These are phyloP conservation scores for Nannoperca australis DNA, from an alignment of 2,797 vertebrate genomes.

Conservation along the genomic window DNA sequence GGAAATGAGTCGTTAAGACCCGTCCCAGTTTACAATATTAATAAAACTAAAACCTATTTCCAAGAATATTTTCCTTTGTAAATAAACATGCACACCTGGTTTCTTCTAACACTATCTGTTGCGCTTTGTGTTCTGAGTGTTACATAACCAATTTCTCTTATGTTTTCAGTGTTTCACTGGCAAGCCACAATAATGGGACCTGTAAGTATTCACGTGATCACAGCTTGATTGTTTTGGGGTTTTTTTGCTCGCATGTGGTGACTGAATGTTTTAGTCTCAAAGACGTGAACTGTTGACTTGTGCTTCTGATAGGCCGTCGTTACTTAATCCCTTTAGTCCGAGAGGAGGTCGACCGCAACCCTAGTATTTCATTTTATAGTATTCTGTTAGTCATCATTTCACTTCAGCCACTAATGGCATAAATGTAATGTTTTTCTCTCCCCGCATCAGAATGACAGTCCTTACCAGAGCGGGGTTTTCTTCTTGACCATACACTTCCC, in stretches of 20 bases:
- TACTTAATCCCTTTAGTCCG: not conserved
- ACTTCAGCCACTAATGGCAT: constrained; percentile 60
- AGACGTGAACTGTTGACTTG: not conserved
- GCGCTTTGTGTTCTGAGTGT: constrained; percentile 40
- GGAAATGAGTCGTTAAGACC: not conserved
- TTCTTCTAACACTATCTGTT: constrained; percentile 24
- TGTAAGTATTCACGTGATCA: constrained; percentile 78
- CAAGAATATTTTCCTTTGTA: constrained; percentile 14
- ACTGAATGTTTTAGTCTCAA: not conserved
- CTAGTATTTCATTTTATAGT: not conserved
- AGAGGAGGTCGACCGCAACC: not conserved
- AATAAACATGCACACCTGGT: constrained; percentile 32
- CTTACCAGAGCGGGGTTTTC: constrained; percentile 90
- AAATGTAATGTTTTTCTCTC: constrained; percentile 78
- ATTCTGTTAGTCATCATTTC: not conserved
- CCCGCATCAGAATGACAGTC: constrained; percentile 86
- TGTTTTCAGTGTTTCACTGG: constrained; percentile 88
- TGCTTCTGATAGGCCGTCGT: not conserved
- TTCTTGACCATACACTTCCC: constrained; percentile 91
- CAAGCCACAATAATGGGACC: constrained; percentile 90
- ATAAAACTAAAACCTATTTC: not conserved
- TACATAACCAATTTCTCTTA: constrained; percentile 55
- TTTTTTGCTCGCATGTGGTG: not conserved
- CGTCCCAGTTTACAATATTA: not conserved
- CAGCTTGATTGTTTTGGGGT: too few species aligned